Base-by-base conservation (phyloP, 1,140 invertebrate species). In the Micrasema longulum region DNA sequence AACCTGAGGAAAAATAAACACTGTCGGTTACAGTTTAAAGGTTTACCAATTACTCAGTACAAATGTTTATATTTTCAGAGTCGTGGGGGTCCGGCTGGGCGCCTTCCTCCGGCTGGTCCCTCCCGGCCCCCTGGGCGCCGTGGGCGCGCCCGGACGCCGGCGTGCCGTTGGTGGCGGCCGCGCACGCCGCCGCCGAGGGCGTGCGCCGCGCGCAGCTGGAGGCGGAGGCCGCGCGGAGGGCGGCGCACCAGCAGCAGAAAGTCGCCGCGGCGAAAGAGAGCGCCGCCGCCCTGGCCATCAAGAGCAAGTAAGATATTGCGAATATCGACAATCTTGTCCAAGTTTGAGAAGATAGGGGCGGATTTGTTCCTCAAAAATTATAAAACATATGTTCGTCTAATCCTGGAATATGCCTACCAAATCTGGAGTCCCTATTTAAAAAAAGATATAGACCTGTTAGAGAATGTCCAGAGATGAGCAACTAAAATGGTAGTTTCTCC, bases 191-290 rank as follows among this genome's bases (percentile, higher is more conserved):
- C 18, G 67, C 71, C 11, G 71, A 73, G 63, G 74, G 48, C 55
- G 74, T 76, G 23, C 50, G 55, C 16, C 47, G 50, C 22, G 74
- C 74, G 6, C 74, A 76, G 45, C 53, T 67, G 6, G 74, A 72
- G 50, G 74, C 74, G 9, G 71, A 66, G 3, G 63, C 43, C 9
- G 74, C 74, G 7, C 48, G 74, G 18, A 38, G 55, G 14, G 62
- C 71, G 10, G 74, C 74, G 3, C 63, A 70, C 22, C 71, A 70
- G 43, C 71, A 68, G 18, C 74, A 76, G 60, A 69, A 68, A 36
- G 20, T 53, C n/a, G 74, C 74, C 7, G 74, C 71, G 12, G 71
- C 53, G 3, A 76, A 65, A 18, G 74, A 76, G 45, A 36, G 65
- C 22, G 71, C 71, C 9, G 74, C 74, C 1, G 71, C 71, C 22